Conservation (phyloP, 2,797 vertebrate genomes). For the Premnoplex brunnescens region DNA sequence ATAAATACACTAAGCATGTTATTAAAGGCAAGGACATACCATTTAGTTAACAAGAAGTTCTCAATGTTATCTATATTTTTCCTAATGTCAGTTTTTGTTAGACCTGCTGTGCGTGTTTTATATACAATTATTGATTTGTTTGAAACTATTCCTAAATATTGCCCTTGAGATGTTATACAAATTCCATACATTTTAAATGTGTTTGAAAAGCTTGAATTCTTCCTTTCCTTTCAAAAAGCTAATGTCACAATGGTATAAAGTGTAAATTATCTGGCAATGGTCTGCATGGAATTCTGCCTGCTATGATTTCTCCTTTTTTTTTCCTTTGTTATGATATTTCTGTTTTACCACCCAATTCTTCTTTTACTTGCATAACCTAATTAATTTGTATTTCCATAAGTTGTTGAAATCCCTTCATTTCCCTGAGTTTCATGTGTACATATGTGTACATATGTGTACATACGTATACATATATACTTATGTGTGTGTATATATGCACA, state of each 20-base stretch:
- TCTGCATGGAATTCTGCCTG: slow-evolving; percentile 16
- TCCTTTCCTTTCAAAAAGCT: slow-evolving; percentile 24
- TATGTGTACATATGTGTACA: background rate
- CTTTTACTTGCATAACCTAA: background rate
- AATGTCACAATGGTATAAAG: slow-evolving; percentile 4
- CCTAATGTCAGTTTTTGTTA: background rate
- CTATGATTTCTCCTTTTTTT: background rate
- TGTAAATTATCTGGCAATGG: background rate
- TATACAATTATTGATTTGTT: background rate
- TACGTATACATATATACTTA: background rate
- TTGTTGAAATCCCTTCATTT: background rate
- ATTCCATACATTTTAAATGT: background rate
- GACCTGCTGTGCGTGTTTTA: background rate
- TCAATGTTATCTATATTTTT: background rate
- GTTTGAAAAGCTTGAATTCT: slow-evolving; percentile 11
- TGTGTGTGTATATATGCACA: rapidly evolving
- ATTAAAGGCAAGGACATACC: slow-evolving; percentile 12
- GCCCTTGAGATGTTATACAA: background rate
- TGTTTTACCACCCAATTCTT: background rate
- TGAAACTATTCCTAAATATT: slow-evolving; percentile 24
- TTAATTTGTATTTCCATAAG: background rate
- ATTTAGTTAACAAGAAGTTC: background rate
- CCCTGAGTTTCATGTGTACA: background rate
- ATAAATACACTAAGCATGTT: slow-evolving; percentile 2
- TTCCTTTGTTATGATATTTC: background rate